These are phyloP conservation scores for Acropternis orthonyx DNA, from an alignment of 2,797 vertebrate genomes.

Conservation along the genomic window DNA sequence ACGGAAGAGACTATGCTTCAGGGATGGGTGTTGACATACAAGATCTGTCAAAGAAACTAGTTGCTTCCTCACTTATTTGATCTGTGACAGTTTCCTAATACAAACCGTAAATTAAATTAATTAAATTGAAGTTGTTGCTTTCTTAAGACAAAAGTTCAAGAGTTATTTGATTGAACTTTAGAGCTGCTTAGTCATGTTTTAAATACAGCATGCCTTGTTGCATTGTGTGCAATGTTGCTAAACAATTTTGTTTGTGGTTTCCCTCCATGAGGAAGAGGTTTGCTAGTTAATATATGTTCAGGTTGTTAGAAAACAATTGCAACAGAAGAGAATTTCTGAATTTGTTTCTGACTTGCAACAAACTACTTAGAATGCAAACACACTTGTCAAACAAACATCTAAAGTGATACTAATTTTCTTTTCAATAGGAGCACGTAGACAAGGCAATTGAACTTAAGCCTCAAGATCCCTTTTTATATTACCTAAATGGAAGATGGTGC, in stretches of 20 bases:
- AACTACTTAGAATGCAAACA: not conserved
- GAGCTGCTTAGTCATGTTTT: not conserved
- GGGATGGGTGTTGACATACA: not conserved
- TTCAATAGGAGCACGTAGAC: constrained; percentile 91
- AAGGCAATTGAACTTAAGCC: constrained; percentile 93
- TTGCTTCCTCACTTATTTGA: not conserved
- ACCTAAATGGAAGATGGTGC: constrained; percentile 96
- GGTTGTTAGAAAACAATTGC: not conserved
- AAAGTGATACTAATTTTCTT: constrained; percentile 46
- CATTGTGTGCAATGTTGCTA: not conserved
- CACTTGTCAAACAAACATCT: not conserved
- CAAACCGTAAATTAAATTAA: not conserved
- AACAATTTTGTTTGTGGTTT: not conserved
- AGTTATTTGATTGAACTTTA: not conserved
- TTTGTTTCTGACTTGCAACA: not conserved
- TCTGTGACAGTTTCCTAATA: not conserved
- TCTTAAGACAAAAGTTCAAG: not conserved
- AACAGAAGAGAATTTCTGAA: not conserved
- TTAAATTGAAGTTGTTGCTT: not conserved
- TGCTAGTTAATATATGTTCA: not conserved
- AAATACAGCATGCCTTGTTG: not conserved
- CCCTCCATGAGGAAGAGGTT: not conserved
- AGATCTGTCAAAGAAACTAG: not conserved
- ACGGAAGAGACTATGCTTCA: not conserved
- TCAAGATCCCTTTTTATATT: constrained; percentile 90